Base-by-base conservation (phyloP, 2,888 invertebrate genomes). In the Troglohyphantes excavatus region DNA sequence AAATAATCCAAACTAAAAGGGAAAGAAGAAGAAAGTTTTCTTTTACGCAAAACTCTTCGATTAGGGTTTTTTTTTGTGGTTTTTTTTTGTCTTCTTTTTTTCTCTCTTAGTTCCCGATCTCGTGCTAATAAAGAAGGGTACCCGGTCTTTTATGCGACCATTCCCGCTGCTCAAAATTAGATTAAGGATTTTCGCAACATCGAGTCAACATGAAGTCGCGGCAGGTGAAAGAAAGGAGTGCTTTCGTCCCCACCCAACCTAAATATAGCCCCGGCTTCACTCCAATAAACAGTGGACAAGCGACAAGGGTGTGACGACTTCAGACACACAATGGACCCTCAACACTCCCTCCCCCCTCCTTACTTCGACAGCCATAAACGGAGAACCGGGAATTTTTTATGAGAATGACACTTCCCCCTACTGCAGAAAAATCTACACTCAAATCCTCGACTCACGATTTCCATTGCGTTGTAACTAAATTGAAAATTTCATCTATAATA, bases 121-220 rank as follows among this genome's bases (percentile, higher is more conserved):
- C 75, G 53, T 29, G 82, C 82, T 88, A 82, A 88, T 88, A 88
- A 88, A 88, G 81, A 82, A 82, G 76, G 88, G 82, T 68, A 79
- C 75, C 88, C 68, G 73, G 82, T 82, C 75, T 88, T 88, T 88
- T 82, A 88, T 88, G 82, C 68, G 82, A 61, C 82, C 81, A 89
- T 89, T 82, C 68, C 70, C 61, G 82, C 73, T 65, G 81, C 88
- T 88, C 82, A 88, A 82, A 88, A 88, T 89, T 89, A 82, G 88
- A 89, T 89, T 89, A 89, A 82, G 76, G 82, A 76, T 89, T 89
- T 89, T 89, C 88, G 82, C 88, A 88, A 88, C 88, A 88, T 82
- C 75, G 39, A 89, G 88, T 83, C 88, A 89, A 89, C 88, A 89
- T 82, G 67, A 73, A 88, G 88, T 82, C 70, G 68, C 61, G 82